Conservation (phyloP, 2,797 vertebrate genomes). For the Sebastes vulpes region DNA sequence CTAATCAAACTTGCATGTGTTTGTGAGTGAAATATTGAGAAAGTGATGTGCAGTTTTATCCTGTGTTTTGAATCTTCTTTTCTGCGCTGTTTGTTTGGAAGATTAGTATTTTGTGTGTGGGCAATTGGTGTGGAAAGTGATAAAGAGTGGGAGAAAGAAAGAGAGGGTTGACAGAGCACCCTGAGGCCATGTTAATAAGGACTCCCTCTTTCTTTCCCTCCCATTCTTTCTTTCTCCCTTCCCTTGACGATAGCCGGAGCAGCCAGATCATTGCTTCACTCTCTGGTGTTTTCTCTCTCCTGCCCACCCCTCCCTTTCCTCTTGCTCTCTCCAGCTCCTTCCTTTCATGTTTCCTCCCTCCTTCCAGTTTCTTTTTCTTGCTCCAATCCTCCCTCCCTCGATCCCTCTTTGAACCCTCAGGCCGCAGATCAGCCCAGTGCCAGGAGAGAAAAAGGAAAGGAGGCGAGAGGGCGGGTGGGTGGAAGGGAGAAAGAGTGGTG, state of each 20-base stretch:
- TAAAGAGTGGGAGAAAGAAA: conserved; percentile 61
- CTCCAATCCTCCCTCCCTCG: conserved; percentile 37
- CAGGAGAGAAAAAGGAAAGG: conserved; percentile 39
- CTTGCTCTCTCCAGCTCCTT: conserved; percentile 40
- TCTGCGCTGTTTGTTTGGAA: conserved; percentile 23
- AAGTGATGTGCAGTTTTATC: not conserved
- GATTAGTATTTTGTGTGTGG: conserved; percentile 49
- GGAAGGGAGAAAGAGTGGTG: conserved; percentile 4
- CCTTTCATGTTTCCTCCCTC: conserved; percentile 62
- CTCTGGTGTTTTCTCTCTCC: conserved; percentile 44
- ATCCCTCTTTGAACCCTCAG: conserved; percentile 59
- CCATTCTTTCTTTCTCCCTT: conserved; percentile 49
- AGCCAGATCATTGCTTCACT: conserved; percentile 75
- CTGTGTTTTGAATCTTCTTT: conserved; percentile 16
- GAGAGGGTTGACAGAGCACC: conserved; percentile 58
- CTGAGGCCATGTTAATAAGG: conserved; percentile 55
- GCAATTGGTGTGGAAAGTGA: conserved; percentile 45
- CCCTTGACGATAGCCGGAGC: conserved; percentile 60
- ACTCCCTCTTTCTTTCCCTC: conserved; percentile 33
- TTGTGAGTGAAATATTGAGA: not conserved
- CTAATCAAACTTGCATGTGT: not conserved
- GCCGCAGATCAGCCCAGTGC: conserved; percentile 59
- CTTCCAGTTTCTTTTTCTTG: conserved; percentile 25
- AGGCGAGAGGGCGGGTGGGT: conserved; percentile 13
- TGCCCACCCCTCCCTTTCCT: conserved; percentile 44